Conservation (phyloP, 2,888 invertebrate genomes). For the Emmelina monodactyla region DNA sequence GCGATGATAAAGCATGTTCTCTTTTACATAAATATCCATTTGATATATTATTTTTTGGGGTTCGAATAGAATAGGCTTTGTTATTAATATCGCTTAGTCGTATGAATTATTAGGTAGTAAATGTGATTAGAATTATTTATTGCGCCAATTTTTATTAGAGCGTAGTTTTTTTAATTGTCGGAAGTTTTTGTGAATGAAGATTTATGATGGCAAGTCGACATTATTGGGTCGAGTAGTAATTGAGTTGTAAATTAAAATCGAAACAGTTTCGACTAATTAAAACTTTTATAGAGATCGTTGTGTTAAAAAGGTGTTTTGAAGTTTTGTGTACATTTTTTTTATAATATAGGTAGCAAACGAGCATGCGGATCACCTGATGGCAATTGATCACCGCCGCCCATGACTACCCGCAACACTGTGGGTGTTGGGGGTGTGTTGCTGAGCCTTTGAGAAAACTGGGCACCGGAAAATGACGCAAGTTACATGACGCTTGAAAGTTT, state of each 20-base stretch:
- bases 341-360: too few relatives aligned
- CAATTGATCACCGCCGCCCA: too few relatives aligned
- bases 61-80: constrained; percentile 11
- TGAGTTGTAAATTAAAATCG: background rate
- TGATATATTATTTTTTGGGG: constrained; percentile 20
- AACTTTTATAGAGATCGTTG: background rate
- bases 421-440: too few relatives aligned
- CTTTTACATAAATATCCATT: constrained; percentile 19
- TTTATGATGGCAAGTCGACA: background rate
- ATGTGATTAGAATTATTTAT: constrained; percentile 19
- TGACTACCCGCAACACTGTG: too few relatives aligned
- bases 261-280: background rate
- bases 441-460: too few relatives aligned
- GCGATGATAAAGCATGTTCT: constrained; percentile 20
- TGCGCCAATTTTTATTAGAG: constrained; percentile 6
- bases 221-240: background rate
- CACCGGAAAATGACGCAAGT: too few relatives aligned
- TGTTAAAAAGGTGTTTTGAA: background rate
- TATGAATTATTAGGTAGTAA: constrained; percentile 17
- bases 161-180: constrained; percentile 2
- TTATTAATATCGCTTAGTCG: constrained; percentile 15
- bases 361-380: too few relatives aligned
- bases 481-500: too few relatives aligned
- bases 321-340: too few relatives aligned
- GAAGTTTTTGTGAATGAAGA: background rate